phyloP scores from a whole-genome alignment of 2,888 invertebrate species.

The Polydrusus cervinus region DNA sequence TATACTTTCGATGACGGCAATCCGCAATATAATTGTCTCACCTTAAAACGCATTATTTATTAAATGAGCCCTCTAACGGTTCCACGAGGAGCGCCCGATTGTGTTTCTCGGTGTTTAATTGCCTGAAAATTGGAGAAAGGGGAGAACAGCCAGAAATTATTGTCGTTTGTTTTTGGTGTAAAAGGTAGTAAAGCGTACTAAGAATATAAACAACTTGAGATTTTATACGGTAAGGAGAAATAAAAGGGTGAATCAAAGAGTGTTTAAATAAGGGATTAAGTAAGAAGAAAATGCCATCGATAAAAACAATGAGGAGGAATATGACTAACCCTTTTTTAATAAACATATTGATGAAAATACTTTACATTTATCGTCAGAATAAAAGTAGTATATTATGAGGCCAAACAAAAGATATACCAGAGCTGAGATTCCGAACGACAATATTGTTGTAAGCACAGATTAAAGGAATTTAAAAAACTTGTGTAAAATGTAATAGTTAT shows the following conservation, averaged over 20 bases:
- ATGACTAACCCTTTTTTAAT: neutral
- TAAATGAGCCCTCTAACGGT: conserved; percentile 44
- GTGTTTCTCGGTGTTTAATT: conserved; percentile 48
- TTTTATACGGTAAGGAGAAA: neutral
- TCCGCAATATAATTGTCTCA: conserved; percentile 55
- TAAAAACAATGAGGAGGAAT: neutral
- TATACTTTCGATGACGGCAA: conserved; percentile 50
- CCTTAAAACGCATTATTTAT: conserved; percentile 55
- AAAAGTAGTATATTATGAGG: too few relatives aligned
- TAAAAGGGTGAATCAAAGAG: conserved; percentile 9
- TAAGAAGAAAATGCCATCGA: neutral
- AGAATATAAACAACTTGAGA: conserved; percentile 21
- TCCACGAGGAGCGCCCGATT: conserved; percentile 46
- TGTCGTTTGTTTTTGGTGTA: conserved; percentile 40
- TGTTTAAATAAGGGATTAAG: neutral
- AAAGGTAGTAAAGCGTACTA: conserved; percentile 19
- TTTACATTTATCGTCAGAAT: too few relatives aligned
- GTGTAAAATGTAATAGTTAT: too few relatives aligned
- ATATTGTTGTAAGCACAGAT: too few relatives aligned
- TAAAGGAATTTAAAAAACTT: too few relatives aligned
- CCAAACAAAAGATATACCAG: too few relatives aligned
- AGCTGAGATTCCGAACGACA: too few relatives aligned
- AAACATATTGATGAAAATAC: neutral
- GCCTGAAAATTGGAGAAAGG: conserved; percentile 52
- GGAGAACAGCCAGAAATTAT: conserved; percentile 44